These are phyloP conservation scores for Drosophila kikkawai DNA, from an alignment of 1,140 invertebrate species.

Conservation along the genomic window DNA sequence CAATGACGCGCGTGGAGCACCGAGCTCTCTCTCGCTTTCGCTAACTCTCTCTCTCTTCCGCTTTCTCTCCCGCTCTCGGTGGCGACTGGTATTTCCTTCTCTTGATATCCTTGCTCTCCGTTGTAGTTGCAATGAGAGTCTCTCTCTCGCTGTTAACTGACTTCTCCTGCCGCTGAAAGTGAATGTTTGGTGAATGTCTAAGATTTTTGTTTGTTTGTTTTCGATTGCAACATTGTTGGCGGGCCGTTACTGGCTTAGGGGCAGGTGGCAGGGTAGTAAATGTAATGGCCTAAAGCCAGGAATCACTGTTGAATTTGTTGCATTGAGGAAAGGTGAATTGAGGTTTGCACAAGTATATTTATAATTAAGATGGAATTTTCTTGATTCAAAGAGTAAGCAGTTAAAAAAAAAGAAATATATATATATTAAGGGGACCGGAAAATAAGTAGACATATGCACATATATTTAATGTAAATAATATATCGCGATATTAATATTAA, in stretches of 20 bases:
- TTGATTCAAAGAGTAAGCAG: not conserved
- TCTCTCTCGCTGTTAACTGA: constrained; percentile 58
- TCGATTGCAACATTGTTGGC: constrained; percentile 67
- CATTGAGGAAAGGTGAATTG: not conserved
- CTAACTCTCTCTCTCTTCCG: constrained; percentile 17
- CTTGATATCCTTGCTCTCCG: constrained; percentile 26
- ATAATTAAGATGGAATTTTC: not conserved
- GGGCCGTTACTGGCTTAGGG: constrained; percentile 10
- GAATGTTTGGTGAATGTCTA: constrained; percentile 66
- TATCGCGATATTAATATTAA: too few relatives aligned
- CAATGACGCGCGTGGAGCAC: constrained; percentile 78
- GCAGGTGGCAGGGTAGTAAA: constrained; percentile 5
- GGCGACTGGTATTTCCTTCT: constrained; percentile 1
- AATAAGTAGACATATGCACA: not conserved
- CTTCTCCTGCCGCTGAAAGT: constrained; percentile 71
- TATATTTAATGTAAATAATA: not conserved
- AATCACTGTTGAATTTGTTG: constrained; percentile 4
- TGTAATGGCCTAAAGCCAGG: constrained; percentile 16
- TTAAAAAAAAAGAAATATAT: not conserved
- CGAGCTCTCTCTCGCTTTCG: constrained; percentile 33
- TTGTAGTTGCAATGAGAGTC: constrained; percentile 37
- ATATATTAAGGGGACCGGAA: not conserved
- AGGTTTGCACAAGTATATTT: not conserved
- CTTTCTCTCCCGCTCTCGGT: constrained; percentile 11
- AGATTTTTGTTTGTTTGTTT: constrained; percentile 61